phyloP scores from a whole-genome alignment of 2,797 vertebrate genomes.

The Otolemur crassicaudatus region DNA sequence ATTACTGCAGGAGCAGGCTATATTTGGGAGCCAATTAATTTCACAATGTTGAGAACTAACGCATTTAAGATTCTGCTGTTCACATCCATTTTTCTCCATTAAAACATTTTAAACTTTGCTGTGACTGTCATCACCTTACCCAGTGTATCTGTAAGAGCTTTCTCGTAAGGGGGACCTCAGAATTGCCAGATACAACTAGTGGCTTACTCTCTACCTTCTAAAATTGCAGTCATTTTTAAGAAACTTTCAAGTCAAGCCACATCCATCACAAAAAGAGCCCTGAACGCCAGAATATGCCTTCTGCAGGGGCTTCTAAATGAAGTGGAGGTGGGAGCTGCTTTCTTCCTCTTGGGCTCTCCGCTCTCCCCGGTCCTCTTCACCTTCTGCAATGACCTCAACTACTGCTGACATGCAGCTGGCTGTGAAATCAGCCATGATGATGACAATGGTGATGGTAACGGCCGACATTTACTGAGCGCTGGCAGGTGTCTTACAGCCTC shows the following conservation, averaged over 20 bases:
- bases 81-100: constrained; percentile 76
- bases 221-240: constrained; percentile 44
- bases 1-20: constrained; percentile 69
- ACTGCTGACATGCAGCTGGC: not conserved
- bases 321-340: not conserved
- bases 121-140: constrained; percentile 69
- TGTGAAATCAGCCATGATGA: not conserved
- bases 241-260: constrained; percentile 30
- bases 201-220: constrained; percentile 1
- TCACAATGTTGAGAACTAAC: constrained; percentile 75
- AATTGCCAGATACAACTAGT: not conserved
- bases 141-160: constrained; percentile 26
- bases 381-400: not conserved
- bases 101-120: constrained; percentile 61
- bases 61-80: constrained; percentile 79
- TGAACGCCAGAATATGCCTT: not conserved
- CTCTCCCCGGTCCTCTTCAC: not conserved
- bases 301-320: not conserved
- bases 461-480: not conserved
- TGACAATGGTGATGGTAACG: not conserved
- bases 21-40: constrained; percentile 85
- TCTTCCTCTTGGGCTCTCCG: not conserved
- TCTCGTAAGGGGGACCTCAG: constrained; percentile 1
- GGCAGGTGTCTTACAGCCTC: not conserved
- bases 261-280: not conserved